Percentiles rank a stretch among this genome's conserved stretches.
Evolutionary conservation across 2,113 vertebrate genomes (phyloP).

Genomic region (Petroica traversi): DNA sequence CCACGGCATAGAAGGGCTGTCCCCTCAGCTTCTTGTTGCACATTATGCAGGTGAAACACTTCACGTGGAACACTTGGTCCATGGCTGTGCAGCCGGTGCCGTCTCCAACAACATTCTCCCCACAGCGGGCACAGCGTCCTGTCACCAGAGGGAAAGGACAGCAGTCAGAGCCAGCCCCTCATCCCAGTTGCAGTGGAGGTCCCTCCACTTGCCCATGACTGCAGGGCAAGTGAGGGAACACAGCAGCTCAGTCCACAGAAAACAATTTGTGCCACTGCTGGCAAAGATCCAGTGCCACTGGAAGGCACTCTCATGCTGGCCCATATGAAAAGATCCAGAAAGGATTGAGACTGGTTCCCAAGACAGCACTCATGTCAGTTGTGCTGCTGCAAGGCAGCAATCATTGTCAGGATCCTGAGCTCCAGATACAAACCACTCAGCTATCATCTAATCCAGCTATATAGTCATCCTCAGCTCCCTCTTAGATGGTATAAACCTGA

Average conservation of each 20-base stretch:
- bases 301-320: neutral
- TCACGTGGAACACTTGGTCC: slow-evolving; percentile 97
- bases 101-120: slow-evolving; percentile 95
- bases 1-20: slow-evolving; percentile 95
- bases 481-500: slow-evolving; percentile 7
- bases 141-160: neutral
- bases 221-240: rapidly evolving
- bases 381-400: neutral
- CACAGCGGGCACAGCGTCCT: slow-evolving; percentile 95
- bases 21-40: slow-evolving; percentile 91
- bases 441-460: neutral
- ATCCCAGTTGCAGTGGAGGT: neutral
- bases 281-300: neutral
- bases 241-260: neutral
- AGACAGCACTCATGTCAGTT: too few species aligned
- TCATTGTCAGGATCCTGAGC: rapidly evolving
- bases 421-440: neutral
- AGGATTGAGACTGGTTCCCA: neutral
- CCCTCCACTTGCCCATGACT: rapidly evolving
- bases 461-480: neutral
- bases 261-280: neutral
- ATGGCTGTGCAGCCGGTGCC: slow-evolving; percentile 97
- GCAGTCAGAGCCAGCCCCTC: neutral
- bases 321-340: neutral
- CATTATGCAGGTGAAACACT: slow-evolving; percentile 92